Conservation (phyloP, 2,888 invertebrate genomes). For the Hypomecis punctinalis region DNA sequence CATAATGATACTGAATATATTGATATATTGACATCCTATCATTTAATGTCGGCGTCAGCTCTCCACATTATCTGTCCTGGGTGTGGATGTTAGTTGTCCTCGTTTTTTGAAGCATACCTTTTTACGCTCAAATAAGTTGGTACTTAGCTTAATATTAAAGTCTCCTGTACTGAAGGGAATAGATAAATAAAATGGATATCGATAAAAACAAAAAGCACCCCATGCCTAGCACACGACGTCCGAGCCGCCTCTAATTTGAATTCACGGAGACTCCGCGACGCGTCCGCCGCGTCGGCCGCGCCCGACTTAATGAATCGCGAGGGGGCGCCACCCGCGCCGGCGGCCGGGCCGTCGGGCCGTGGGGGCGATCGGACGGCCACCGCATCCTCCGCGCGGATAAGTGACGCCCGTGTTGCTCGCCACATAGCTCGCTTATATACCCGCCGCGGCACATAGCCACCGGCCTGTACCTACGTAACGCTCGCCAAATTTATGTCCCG, state of each 20-base stretch:
- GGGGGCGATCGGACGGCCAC: conserved; percentile 81
- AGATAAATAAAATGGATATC: conserved; percentile 33
- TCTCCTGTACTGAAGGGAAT: background rate
- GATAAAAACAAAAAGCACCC: conserved; percentile 40
- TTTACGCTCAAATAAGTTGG: too few relatives aligned
- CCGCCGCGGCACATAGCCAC: conserved; percentile 71
- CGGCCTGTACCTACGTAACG: conserved; percentile 82
- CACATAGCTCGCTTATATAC: conserved; percentile 80
- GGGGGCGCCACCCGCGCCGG: conserved; percentile 58
- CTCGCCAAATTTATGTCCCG: conserved; percentile 85
- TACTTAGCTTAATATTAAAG: too few relatives aligned
- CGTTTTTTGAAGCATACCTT: too few relatives aligned
- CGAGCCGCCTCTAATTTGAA: conserved; percentile 84
- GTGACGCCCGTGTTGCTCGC: conserved; percentile 84
- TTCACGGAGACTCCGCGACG: conserved; percentile 85
- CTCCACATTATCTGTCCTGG: too few relatives aligned
- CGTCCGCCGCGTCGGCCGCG: conserved; percentile 84
- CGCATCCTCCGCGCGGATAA: conserved; percentile 85
- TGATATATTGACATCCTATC: too few relatives aligned
- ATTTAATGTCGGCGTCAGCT: too few relatives aligned
- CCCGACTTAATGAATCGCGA: conserved; percentile 84
- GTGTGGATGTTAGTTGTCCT: too few relatives aligned
- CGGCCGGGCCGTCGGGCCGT: conserved; percentile 33
- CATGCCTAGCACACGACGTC: conserved; percentile 78
- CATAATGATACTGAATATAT: too few relatives aligned